A percentile compares a stretch with the other conserved stretches of the same genome.
Evolutionary conservation across 2,113 vertebrate genomes (phyloP).

Genomic region (Melanerpes formicivorus): DNA sequence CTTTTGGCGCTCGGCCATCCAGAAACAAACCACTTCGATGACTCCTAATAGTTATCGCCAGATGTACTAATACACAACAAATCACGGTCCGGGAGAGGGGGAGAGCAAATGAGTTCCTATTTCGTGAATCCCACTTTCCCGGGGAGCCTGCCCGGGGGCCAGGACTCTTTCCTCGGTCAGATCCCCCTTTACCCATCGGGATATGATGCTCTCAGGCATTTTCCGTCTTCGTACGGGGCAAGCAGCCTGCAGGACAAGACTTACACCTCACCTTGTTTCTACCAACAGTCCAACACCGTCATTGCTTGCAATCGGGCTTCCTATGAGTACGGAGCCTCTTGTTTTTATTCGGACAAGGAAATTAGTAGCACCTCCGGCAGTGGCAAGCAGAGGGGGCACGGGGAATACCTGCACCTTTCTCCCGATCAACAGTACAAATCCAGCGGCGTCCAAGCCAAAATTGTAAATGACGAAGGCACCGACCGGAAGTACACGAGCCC

Average conservation of each 20-base stretch:
- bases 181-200: slow-evolving; percentile 79
- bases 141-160: slow-evolving; percentile 83
- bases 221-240: slow-evolving; percentile 83
- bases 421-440: slow-evolving; percentile 82
- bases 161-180: slow-evolving; percentile 82
- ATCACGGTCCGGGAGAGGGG: slow-evolving; percentile 84
- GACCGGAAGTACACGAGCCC: slow-evolving; percentile 87
- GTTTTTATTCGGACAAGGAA: slow-evolving; percentile 85
- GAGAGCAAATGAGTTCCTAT: slow-evolving; percentile 88
- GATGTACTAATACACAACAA: slow-evolving; percentile 92
- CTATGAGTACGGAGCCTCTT: slow-evolving; percentile 85
- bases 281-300: slow-evolving; percentile 83
- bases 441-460: slow-evolving; percentile 77
- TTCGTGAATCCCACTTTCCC: slow-evolving; percentile 87
- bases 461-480: slow-evolving; percentile 78
- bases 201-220: slow-evolving; percentile 86
- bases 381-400: slow-evolving; percentile 79
- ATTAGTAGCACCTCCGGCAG: slow-evolving; percentile 78
- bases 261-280: slow-evolving; percentile 82
- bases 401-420: slow-evolving; percentile 82
- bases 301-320: slow-evolving; percentile 83
- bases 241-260: slow-evolving; percentile 84
- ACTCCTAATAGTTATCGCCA: slow-evolving; percentile 91
- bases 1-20: slow-evolving; percentile 90
- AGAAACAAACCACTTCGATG: slow-evolving; percentile 90